phyloP scores from a whole-genome alignment of 1,140 invertebrate species.

The Tachypleus tridentatus region DNA sequence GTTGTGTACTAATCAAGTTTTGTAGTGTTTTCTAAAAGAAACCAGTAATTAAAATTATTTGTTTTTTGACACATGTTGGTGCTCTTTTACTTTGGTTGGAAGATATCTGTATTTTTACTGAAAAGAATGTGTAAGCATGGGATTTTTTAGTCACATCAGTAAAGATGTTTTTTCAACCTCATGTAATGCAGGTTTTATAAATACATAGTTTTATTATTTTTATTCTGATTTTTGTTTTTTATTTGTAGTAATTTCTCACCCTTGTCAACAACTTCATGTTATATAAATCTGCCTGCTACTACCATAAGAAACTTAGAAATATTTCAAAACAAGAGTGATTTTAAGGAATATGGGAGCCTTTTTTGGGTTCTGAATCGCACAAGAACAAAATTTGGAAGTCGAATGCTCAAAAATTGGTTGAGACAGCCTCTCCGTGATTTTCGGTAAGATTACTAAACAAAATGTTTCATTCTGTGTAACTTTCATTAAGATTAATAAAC shows the following conservation, averaged over 20 bases:
- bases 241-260: constrained; percentile 8
- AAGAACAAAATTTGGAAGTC: constrained; percentile 32
- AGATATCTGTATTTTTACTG: too few species aligned
- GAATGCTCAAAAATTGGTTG: constrained; percentile 35
- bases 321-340: constrained; percentile 28
- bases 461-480: too few species aligned
- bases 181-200: too few species aligned
- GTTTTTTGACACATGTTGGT: too few species aligned
- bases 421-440: constrained; percentile 31
- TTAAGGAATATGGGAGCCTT: constrained; percentile 30
- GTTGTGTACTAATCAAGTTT: too few species aligned
- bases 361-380: constrained; percentile 35
- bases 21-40: too few species aligned
- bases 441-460: constrained; percentile 16
- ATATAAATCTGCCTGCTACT: constrained; percentile 23
- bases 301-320: constrained; percentile 28
- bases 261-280: constrained; percentile 2
- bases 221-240: neutral
- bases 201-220: constrained; percentile 1
- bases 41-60: too few species aligned
- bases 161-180: neutral
- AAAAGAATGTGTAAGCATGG: neutral
- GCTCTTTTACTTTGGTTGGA: too few species aligned
- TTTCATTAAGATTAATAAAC: too few species aligned
- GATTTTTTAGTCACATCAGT: constrained; percentile 13